Base-by-base conservation (phyloP, 1,140 invertebrate species). In the Radopholus similis region DNA sequence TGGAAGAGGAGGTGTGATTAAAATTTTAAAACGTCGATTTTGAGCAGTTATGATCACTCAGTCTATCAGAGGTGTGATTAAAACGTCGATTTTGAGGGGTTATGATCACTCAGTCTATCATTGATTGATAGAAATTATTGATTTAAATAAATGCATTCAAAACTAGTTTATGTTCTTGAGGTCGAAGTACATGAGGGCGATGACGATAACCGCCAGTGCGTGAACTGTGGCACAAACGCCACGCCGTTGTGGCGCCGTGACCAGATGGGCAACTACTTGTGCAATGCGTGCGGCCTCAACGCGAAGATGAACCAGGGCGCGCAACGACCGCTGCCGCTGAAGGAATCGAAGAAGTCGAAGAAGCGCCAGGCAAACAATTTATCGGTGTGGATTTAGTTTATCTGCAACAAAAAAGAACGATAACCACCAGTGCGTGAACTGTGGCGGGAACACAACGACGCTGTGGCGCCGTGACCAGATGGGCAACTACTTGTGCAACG, bases 211-310 rank as follows among this genome's bases (percentile, higher is more conserved):
- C 88, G 91, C 76, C 91, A 96, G 86, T 97, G 93, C 85, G 92
- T 95, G 76, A 96, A 96, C 88, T 96, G 93, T 86, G 93, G 93
- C 72, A 92, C 92, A 73, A 90, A 93, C 80, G 90, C 89, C 79
- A 96, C 93, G 68, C 93, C 94, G 67, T 87, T 97, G 67, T 97
- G 94, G 94, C 89, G 94, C 73, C 87, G 94, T 79, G 94, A 97
- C 86, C 90, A 91, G 78, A 28, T 35, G 1, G 94, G 94, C 65
- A 93, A 97, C 87, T 96, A 96, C 87, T 88, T 97, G 77, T 97
- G 94, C 88, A 97, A 97, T 87, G 94, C 94, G 67, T 97, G 94
- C 87, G 90, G 76, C 86, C 86, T 91, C 21, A 91, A 90, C 85
- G 90, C 88, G 82, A 88, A 90, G 82, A 89, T 90, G 82, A 91